Percentiles rank a stretch among this genome's conserved stretches.
These are phyloP conservation scores for Fulmarus glacialis DNA, from an alignment of 2,113 vertebrate species.

Conservation along the genomic window DNA sequence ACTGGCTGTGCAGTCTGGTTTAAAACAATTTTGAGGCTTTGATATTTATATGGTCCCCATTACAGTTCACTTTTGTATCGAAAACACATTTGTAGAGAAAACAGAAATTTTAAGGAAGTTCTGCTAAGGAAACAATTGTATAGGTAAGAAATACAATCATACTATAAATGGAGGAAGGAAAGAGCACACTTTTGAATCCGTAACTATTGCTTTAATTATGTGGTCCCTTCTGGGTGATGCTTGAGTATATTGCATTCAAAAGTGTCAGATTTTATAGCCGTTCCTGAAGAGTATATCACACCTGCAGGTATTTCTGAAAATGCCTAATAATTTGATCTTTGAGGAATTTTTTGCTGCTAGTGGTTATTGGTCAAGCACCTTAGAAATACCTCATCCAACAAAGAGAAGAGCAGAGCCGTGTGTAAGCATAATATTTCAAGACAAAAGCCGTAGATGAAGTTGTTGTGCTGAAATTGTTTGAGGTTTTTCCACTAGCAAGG, in stretches of 20 bases:
- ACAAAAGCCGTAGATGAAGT: neutral
- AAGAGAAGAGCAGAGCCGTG: neutral
- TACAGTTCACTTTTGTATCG: neutral
- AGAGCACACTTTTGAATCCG: neutral
- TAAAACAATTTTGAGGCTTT: neutral
- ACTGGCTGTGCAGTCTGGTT: neutral
- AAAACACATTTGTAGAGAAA: neutral
- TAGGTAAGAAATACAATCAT: neutral
- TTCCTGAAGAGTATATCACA: neutral
- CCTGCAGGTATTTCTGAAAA: neutral
- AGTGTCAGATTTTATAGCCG: neutral
- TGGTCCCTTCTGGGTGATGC: neutral
- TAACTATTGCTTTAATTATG: neutral
- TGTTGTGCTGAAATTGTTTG: neutral
- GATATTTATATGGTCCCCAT: neutral
- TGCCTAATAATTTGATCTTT: neutral
- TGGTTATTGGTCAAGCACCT: neutral
- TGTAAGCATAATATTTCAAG: neutral
- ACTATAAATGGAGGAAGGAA: neutral
- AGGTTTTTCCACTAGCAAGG: neutral
- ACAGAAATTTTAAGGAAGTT: neutral
- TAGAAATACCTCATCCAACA: neutral
- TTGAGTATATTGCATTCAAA: neutral
- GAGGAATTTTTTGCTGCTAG: neutral
- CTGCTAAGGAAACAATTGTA: neutral